Percentiles rank a stretch among this genome's conserved stretches.
Conservation (phyloP, 2,113 vertebrate species). For the Poeciliopsis retropinna region DNA sequence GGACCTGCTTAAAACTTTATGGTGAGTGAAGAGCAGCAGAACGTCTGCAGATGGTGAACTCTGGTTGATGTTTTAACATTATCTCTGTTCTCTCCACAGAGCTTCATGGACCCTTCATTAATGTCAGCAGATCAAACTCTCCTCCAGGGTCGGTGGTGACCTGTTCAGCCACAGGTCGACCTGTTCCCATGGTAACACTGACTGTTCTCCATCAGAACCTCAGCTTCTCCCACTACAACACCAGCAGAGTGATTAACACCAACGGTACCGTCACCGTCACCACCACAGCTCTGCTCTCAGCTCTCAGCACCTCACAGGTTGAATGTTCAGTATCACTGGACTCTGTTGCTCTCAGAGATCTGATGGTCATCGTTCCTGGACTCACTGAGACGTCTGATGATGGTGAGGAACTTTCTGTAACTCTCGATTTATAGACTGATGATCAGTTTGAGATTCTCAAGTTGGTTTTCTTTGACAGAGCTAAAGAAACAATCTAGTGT, state of each 20-base stretch:
- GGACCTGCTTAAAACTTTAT: conserved; percentile 41
- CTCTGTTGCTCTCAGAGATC: conserved; percentile 1
- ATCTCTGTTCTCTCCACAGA: conserved; percentile 34
- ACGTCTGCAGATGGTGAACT: background rate
- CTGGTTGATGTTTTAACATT: no score
- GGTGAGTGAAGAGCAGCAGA: conserved; percentile 23
- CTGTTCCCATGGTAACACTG: conserved; percentile 43
- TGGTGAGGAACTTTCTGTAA: conserved; percentile 18
- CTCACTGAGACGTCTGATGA: background rate
- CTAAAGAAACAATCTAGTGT: background rate
- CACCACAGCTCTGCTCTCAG: background rate
- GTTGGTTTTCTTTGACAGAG: background rate
- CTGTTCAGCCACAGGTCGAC: conserved; percentile 55
- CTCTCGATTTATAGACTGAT: conserved; percentile 6
- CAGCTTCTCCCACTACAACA: background rate
- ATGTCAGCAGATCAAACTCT: conserved; percentile 11
- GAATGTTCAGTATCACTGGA: conserved; percentile 15
- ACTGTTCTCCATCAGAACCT: background rate
- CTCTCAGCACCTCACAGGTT: background rate
- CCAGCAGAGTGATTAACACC: conserved; percentile 5
- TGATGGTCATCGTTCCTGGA: background rate
- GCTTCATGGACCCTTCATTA: conserved; percentile 40
- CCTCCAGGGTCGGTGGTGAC: conserved; percentile 4
- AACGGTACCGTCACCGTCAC: conserved; percentile 48
- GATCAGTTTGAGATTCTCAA: background rate